Conservation (phyloP, 2,888 invertebrate species). For the Nasonia oneida region DNA sequence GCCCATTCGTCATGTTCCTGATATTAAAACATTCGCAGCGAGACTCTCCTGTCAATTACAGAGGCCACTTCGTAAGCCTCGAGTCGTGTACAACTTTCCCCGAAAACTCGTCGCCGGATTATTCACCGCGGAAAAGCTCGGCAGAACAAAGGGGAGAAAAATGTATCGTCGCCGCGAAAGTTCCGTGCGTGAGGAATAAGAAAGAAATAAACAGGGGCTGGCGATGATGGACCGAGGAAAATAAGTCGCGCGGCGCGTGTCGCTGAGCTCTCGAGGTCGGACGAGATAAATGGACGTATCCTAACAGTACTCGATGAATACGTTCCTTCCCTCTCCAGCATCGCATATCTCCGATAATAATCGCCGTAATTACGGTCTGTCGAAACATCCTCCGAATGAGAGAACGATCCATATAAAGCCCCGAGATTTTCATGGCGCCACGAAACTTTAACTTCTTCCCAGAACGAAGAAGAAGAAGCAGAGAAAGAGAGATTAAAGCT, state of each 20-base stretch:
- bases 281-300: constrained; percentile 14
- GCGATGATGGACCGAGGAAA: not conserved
- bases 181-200: not conserved
- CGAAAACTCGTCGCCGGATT: constrained; percentile 9
- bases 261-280: constrained; percentile 2
- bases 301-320: no score
- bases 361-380: constrained; percentile 25
- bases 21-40: constrained; percentile 27
- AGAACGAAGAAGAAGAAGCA: not conserved
- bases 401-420: not conserved
- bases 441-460: constrained; percentile 33
- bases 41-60: constrained; percentile 38
- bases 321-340: no score
- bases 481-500: constrained; percentile 46
- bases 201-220: not conserved
- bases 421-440: constrained; percentile 1
- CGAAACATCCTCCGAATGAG: constrained; percentile 14
- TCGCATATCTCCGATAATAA: not conserved
- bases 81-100: not conserved
- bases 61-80: constrained; percentile 22
- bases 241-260: not conserved
- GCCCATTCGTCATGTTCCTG: not conserved
- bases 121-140: constrained; percentile 42
- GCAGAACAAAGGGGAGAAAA: constrained; percentile 38
- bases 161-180: constrained; percentile 9